phyloP scores from a whole-genome alignment of 2,113 vertebrate species.

The Elaphurus davidianus region DNA sequence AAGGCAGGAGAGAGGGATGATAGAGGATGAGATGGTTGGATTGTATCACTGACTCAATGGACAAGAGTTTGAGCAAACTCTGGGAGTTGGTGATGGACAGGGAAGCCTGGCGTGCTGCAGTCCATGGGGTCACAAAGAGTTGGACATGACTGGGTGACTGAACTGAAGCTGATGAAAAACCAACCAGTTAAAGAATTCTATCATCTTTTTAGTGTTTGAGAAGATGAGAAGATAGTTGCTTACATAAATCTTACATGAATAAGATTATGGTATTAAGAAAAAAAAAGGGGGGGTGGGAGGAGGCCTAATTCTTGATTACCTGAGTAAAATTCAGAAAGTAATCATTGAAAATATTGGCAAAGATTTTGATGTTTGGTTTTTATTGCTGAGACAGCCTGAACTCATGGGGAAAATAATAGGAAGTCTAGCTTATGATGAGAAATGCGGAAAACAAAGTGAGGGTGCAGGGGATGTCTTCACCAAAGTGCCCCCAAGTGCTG shows the following conservation, averaged over 20 bases:
- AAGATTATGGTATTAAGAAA: background rate
- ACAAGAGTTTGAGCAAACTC: background rate
- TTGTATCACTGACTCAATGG: background rate
- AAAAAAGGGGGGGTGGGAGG: no score
- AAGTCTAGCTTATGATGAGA: background rate
- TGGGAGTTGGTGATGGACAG: background rate
- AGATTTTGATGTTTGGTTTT: background rate
- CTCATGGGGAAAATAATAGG: background rate
- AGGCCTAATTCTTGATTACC: background rate
- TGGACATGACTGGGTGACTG: background rate
- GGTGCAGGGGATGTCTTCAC: background rate
- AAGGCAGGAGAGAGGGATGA: background rate
- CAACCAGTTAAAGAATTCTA: background rate
- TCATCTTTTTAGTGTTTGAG: background rate
- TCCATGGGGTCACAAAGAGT: background rate
- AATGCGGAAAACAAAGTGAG: background rate
- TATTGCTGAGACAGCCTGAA: background rate
- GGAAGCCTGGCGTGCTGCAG: rapidly evolving
- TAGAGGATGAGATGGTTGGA: background rate
- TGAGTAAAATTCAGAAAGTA: background rate
- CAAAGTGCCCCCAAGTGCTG: background rate
- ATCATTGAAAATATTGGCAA: background rate
- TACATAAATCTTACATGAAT: background rate
- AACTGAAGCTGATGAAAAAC: background rate
- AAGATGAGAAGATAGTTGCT: background rate